A percentile compares a stretch with the other conserved stretches of the same genome.
These are phyloP conservation scores for Plestiodon gilberti DNA, from an alignment of 2,113 vertebrate species.

Conservation along the genomic window DNA sequence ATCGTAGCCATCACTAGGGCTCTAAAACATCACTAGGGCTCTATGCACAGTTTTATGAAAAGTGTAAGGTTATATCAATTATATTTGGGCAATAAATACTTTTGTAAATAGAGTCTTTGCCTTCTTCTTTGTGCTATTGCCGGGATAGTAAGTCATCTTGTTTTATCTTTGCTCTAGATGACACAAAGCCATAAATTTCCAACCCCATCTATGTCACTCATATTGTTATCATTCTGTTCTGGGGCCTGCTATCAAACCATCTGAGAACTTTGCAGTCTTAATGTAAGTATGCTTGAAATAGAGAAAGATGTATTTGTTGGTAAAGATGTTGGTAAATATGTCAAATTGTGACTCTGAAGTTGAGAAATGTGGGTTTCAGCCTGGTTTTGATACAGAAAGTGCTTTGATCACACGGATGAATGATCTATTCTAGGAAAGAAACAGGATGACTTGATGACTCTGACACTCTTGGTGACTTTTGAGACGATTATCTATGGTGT, in stretches of 20 bases:
- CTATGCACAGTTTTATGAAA: not conserved
- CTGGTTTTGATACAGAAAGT: too few species aligned
- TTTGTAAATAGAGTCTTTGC: not conserved
- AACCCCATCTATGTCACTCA: not conserved
- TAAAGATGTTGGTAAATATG: too few species aligned
- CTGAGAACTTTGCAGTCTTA: too few species aligned
- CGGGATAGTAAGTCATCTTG: not conserved
- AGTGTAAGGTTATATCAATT: not conserved
- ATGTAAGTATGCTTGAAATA: not conserved
- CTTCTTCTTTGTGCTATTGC: not conserved
- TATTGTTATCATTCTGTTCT: not conserved
- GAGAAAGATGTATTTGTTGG: too few species aligned
- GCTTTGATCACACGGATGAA: too few species aligned
- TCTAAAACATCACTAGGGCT: not conserved
- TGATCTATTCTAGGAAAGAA: too few species aligned
- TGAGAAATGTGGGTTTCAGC: too few species aligned
- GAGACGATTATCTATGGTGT: too few species aligned
- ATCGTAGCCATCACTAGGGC: not conserved
- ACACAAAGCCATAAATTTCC: not conserved
- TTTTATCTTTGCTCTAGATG: not conserved
- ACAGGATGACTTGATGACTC: too few species aligned
- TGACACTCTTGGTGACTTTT: too few species aligned
- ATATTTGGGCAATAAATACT: not conserved
- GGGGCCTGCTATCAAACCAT: not conserved
- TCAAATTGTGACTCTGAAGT: too few species aligned